These are phyloP conservation scores for Drosophila kurseongensis DNA, from an alignment of 1,140 invertebrate genomes.

Conservation along the genomic window DNA sequence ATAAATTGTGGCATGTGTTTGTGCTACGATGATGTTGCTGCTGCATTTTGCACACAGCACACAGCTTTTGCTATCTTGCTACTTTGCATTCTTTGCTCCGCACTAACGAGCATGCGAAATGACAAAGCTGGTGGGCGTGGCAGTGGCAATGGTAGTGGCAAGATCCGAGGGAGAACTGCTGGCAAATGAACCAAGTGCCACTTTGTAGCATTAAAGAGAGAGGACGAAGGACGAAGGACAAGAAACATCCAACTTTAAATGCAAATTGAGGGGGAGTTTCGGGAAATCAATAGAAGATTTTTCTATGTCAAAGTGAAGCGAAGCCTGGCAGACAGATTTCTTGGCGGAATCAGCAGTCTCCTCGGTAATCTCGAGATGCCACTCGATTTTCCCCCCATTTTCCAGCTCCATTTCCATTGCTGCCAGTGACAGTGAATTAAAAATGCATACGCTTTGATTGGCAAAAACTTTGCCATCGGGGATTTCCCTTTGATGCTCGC, in stretches of 20 bases:
- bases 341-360: slow-evolving; percentile 15
- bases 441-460: slow-evolving; percentile 70
- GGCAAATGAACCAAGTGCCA: slow-evolving; percentile 63
- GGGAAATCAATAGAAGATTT: slow-evolving; percentile 77
- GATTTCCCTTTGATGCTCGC: slow-evolving; percentile 16
- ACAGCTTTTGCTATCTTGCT: slow-evolving; percentile 57
- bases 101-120: slow-evolving; percentile 82
- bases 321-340: slow-evolving; percentile 20
- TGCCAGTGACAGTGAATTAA: slow-evolving; percentile 61
- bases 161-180: slow-evolving; percentile 1
- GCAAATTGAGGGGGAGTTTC: slow-evolving; percentile 54
- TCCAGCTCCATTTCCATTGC: neutral
- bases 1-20: slow-evolving; percentile 81
- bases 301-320: slow-evolving; percentile 74
- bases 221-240: neutral
- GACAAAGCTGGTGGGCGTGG: slow-evolving; percentile 68
- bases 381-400: neutral
- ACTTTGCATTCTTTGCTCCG: slow-evolving; percentile 74
- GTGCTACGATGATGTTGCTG: slow-evolving; percentile 55
- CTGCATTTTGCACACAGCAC: slow-evolving; percentile 40
- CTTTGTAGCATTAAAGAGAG: slow-evolving; percentile 74
- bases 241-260: slow-evolving; percentile 63
- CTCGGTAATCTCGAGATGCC: slow-evolving; percentile 10
- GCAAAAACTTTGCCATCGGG: slow-evolving; percentile 27
- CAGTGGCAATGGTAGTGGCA: neutral